phyloP scores from a whole-genome alignment of 2,113 vertebrate genomes.

The Rattus rattus region DNA sequence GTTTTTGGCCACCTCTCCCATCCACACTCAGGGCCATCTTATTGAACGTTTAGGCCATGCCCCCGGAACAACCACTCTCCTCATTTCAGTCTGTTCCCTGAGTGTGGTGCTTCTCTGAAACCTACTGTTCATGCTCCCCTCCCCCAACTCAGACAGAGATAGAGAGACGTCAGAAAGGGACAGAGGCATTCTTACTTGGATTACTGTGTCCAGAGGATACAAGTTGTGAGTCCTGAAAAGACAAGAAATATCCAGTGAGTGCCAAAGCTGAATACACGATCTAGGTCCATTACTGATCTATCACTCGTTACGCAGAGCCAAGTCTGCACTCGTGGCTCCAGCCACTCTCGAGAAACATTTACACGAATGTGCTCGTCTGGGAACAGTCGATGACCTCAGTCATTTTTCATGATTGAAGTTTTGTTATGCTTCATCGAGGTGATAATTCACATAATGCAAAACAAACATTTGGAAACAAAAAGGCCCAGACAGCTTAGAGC shows the following conservation, averaged over 20 bases:
- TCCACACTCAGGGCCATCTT: background rate
- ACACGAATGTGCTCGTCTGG: background rate
- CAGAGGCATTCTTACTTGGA: slow-evolving; percentile 89
- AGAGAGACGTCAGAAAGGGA: slow-evolving; percentile 19
- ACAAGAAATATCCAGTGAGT: slow-evolving; percentile 84
- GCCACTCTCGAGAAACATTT: background rate
- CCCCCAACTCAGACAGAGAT: background rate
- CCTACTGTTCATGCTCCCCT: background rate
- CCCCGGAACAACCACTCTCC: background rate
- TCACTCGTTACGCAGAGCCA: background rate
- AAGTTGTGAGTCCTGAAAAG: slow-evolving; percentile 90
- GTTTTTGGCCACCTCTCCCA: background rate
- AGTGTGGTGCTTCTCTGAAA: background rate
- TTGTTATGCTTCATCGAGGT: slow-evolving; percentile 19
- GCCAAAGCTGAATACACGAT: slow-evolving; percentile 39
- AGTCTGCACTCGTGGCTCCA: background rate
- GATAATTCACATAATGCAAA: background rate
- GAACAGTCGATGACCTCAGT: background rate
- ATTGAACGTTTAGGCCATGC: background rate
- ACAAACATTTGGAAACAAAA: background rate
- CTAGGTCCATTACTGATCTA: too few species aligned
- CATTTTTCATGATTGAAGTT: background rate
- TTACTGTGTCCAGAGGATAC: slow-evolving; percentile 89
- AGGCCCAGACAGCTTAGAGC: background rate
- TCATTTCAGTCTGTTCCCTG: background rate